Evolutionary conservation across 2,113 vertebrate species (phyloP).

Genomic region (Tringa solitaria): DNA sequence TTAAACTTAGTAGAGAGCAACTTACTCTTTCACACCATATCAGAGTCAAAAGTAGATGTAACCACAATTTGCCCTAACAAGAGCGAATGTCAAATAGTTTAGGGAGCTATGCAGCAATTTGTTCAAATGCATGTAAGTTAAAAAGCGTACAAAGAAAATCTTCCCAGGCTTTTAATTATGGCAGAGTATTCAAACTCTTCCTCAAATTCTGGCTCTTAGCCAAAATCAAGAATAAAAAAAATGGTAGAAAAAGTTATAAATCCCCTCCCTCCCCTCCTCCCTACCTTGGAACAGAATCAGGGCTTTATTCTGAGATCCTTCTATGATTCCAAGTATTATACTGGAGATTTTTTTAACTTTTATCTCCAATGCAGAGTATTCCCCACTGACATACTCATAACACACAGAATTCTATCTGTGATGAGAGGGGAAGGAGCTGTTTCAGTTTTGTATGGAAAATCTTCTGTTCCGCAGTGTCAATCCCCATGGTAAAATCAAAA

Average conservation of each 20-base stretch:
- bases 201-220: background rate
- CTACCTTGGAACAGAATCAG: background rate
- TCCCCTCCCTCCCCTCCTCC: background rate
- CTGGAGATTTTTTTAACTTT: background rate
- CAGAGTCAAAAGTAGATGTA: slow-evolving; percentile 12
- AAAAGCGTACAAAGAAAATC: background rate
- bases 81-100: background rate
- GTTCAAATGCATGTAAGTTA: background rate
- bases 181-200: background rate
- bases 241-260: background rate
- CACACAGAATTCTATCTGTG: background rate
- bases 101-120: background rate
- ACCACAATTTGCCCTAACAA: background rate
- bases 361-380: background rate
- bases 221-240: background rate
- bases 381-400: background rate
- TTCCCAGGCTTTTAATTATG: background rate
- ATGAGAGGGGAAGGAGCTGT: background rate
- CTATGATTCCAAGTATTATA: background rate
- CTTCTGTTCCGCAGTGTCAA: background rate
- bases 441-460: background rate
- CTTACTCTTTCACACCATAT: slow-evolving; percentile 1
- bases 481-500: background rate
- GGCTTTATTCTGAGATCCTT: background rate
- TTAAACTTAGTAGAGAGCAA: background rate